Conservation (phyloP, 2,113 vertebrate genomes). For the Psammodynastes pulverulentus region DNA sequence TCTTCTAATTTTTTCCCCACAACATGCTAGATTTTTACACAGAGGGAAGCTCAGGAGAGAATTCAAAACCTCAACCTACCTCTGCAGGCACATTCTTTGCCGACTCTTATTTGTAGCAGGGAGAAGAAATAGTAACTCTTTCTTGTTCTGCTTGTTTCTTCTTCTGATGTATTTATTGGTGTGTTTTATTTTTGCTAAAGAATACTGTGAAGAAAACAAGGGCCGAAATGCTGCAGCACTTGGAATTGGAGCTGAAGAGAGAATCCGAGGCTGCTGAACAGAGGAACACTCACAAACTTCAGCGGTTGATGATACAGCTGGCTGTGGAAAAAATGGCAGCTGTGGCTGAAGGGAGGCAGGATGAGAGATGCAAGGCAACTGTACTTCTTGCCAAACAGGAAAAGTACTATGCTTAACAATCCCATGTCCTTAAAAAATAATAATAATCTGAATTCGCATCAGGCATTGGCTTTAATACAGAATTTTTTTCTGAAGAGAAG, state of each 20-base stretch:
- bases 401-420: slow-evolving; percentile 46
- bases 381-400: slow-evolving; percentile 14
- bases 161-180: not conserved
- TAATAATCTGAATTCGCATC: not conserved
- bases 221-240: slow-evolving; percentile 39
- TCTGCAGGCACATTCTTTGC: not conserved
- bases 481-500: not conserved
- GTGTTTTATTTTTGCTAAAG: slow-evolving; percentile 54
- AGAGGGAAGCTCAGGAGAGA: no score
- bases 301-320: slow-evolving; percentile 52
- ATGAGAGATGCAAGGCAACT: slow-evolving; percentile 46
- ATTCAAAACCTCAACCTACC: not conserved
- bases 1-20: not conserved
- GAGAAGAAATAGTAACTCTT: not conserved
- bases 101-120: slow-evolving; percentile 6
- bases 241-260: slow-evolving; percentile 50
- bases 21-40: not conserved
- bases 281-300: slow-evolving; percentile 60
- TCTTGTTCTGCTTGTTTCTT: not conserved
- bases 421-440: not conserved
- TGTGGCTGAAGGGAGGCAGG: slow-evolving; percentile 43
- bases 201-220: slow-evolving; percentile 46
- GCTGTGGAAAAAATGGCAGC: slow-evolving; percentile 55
- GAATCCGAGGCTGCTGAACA: slow-evolving; percentile 60
- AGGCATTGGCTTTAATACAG: not conserved